These are phyloP conservation scores for Aegithalos caudatus DNA, from an alignment of 2,113 vertebrate species.

Conservation along the genomic window DNA sequence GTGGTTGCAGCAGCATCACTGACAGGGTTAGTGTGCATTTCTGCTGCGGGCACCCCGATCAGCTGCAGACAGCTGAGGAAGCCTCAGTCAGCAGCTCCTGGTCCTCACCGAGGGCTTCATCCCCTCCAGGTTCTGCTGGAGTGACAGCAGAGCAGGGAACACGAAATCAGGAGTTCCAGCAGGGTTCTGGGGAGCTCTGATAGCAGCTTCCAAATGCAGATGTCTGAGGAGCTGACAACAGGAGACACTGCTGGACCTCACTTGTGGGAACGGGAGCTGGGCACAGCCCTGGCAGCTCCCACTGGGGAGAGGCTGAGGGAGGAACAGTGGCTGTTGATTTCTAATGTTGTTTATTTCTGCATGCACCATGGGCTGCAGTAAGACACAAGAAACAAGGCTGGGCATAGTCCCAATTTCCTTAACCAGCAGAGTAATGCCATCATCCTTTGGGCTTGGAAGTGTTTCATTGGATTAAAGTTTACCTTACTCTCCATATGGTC, in stretches of 20 bases:
- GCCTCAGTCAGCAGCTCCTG: background rate
- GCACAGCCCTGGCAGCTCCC: background rate
- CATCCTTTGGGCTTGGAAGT: background rate
- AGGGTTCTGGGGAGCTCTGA: background rate
- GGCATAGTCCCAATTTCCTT: background rate
- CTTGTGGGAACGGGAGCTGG: accelerated
- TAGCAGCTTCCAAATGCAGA: background rate
- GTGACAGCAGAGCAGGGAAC: background rate
- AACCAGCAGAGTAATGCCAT: background rate
- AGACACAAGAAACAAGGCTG: background rate
- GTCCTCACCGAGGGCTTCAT: background rate
- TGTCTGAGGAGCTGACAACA: background rate
- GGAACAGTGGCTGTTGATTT: background rate
- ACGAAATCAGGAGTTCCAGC: background rate
- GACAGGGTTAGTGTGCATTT: accelerated
- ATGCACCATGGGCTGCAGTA: background rate
- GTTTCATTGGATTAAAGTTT: background rate
- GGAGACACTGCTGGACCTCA: background rate
- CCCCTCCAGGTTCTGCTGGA: background rate
- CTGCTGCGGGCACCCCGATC: background rate
- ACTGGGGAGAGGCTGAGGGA: background rate
- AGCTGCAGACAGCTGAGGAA: background rate
- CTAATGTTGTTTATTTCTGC: background rate
- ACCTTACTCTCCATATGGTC: background rate
- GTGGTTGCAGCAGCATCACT: accelerated